Base-by-base conservation (phyloP, 2,888 invertebrate species). In the Allygus modestus region DNA sequence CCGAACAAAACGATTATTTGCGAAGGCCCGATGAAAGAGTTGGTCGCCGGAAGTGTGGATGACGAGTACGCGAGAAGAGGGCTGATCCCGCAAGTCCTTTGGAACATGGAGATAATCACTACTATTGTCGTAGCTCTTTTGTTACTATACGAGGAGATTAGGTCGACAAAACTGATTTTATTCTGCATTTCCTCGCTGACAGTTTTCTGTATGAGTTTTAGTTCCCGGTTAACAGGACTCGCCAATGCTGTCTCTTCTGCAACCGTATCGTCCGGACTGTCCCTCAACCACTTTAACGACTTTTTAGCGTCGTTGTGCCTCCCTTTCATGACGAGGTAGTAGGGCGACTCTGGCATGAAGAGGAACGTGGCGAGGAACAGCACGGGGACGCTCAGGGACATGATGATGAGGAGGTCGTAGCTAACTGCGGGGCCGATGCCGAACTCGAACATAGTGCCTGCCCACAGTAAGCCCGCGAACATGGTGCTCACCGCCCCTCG, bases 311-410 rank as follows among this genome's bases (percentile, higher is more conserved):
- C 91, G 0, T 90, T 91, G 5, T 91, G 87, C 46, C 91, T 90
- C 0, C 91, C 92, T 82, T 91, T 91, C 89, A 92, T 92, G 46
- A 94, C 88, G 58, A 94, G 90, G 87, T 92, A 93, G 87, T 93
- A 93, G 0, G 94, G 94, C 0, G 94, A 93, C 87, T 94, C 94
- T 0, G 94, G 94, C 89, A 94, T 91, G 92, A 92, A 93, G 15
- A 90, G 85, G 87, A 93, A 93, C 0, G 91, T 89, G 0, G 91
- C 46, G 51, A 92, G 90, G 84, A 92, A 93, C 20, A 91, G 85
- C 0, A 92, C 87, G 0, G 93, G 92, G 69, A 93, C 89, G 0
- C 91, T 86, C 0, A 92, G 87, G 37, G 93, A 90, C 17, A 86
- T 65, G 0, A 86, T 69, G 65, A 85, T 86, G 33, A 88, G 58